These are phyloP conservation scores for Erebia epiphron DNA, from an alignment of 2,888 invertebrate species.

Conservation along the genomic window DNA sequence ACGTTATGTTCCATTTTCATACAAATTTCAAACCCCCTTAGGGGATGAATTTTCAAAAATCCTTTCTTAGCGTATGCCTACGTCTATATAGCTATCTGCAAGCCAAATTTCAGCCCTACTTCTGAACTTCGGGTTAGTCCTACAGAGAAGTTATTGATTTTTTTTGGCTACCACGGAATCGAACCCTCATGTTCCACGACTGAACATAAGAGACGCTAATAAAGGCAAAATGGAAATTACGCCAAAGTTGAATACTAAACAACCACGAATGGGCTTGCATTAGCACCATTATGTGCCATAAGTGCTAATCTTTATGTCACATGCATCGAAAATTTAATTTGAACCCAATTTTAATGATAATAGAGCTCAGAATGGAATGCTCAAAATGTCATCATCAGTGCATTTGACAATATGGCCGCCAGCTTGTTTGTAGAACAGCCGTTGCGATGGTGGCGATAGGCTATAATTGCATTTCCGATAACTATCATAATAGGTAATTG, in stretches of 20 bases:
- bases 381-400: background rate
- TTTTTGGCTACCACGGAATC: no score
- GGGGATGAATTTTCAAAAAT: no score
- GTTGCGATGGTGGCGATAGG: constrained; percentile 5
- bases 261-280: constrained; percentile 11
- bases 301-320: constrained; percentile 17
- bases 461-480: background rate
- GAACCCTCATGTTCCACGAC: background rate
- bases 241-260: constrained; percentile 3
- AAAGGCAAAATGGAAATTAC: background rate
- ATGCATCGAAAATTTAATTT: background rate
- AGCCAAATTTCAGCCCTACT: no score
- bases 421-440: background rate
- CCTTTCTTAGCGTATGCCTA: no score
- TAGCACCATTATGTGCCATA: constrained; percentile 24
- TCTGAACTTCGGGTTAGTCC: no score
- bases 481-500: background rate
- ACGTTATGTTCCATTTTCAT: no score
- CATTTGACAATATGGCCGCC: constrained; percentile 14
- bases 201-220: background rate
- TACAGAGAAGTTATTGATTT: no score
- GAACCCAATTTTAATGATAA: background rate
- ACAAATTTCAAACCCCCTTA: no score
- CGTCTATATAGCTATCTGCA: no score
- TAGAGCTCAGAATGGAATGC: background rate